A percentile compares a stretch with the other conserved stretches of the same genome.
phyloP scores from a whole-genome alignment of 92 coral and sea anemone genomes.

The Porites rus region DNA sequence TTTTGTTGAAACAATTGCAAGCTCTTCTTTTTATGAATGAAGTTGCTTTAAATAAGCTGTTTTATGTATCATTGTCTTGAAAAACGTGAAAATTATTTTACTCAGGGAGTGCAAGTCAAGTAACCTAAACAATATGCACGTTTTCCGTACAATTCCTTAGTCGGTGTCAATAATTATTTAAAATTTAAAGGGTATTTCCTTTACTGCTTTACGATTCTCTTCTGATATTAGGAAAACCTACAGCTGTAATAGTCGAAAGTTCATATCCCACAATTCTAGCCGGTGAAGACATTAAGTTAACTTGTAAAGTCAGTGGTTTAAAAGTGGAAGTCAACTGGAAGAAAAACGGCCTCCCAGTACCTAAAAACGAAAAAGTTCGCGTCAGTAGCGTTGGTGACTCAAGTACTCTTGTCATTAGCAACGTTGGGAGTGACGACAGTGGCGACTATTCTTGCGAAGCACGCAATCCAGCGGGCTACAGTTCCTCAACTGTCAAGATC shows the following conservation, averaged over 20 bases:
- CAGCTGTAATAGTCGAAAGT: neutral
- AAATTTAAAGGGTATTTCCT: too few relatives aligned
- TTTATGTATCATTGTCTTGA: too few relatives aligned
- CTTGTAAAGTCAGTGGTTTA: neutral
- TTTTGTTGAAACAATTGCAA: too few relatives aligned
- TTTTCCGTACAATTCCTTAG: too few relatives aligned
- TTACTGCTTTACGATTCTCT: too few relatives aligned
- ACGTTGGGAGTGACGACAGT: neutral
- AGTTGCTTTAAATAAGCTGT: too few relatives aligned
- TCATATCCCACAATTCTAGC: neutral
- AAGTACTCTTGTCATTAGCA: neutral
- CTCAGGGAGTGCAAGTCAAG: too few relatives aligned
- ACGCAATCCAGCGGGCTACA: neutral
- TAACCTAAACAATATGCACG: too few relatives aligned
- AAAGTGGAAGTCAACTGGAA: neutral
- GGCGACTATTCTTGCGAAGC: conserved; percentile 4
- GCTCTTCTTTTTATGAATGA: too few relatives aligned
- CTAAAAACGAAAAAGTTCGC: neutral
- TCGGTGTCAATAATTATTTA: too few relatives aligned
- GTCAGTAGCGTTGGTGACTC: neutral
- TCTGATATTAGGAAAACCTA: neutral
- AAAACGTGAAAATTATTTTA: too few relatives aligned
- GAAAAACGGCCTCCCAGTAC: neutral
- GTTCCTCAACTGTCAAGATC: conserved; percentile 2
- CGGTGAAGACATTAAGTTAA: neutral